Conservation (phyloP, 2,888 invertebrate genomes). For the Caenorhabditis uteleia region DNA sequence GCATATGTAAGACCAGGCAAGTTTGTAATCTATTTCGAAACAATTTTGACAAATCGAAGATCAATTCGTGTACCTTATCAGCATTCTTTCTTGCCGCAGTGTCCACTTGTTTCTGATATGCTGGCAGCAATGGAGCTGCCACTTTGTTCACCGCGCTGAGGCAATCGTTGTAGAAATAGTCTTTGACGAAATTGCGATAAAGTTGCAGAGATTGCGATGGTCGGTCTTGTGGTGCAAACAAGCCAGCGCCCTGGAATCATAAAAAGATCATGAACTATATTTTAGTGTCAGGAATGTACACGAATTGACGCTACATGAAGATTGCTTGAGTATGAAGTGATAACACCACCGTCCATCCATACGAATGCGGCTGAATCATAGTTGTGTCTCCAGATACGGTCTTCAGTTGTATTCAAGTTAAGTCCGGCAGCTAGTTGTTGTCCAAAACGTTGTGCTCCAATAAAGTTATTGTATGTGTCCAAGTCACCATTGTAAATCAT, state of each 20-base stretch:
- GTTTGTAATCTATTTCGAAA: slow-evolving; percentile 28
- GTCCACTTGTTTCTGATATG: slow-evolving; percentile 21
- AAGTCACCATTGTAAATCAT: slow-evolving; percentile 58
- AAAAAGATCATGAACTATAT: background rate
- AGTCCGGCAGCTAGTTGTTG: slow-evolving; percentile 21
- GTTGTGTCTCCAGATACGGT: slow-evolving; percentile 39
- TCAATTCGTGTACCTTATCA: slow-evolving; percentile 27
- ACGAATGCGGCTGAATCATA: slow-evolving; percentile 36
- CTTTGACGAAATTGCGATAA: slow-evolving; percentile 33
- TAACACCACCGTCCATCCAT: slow-evolving; percentile 42
- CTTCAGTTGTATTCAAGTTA: slow-evolving; percentile 24
- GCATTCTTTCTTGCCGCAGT: slow-evolving; percentile 13
- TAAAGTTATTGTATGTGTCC: slow-evolving; percentile 45
- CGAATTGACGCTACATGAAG: slow-evolving; percentile 35
- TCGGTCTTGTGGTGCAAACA: slow-evolving; percentile 37
- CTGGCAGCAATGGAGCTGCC: slow-evolving; percentile 30
- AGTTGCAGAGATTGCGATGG: slow-evolving; percentile 47
- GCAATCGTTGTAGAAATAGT: slow-evolving; percentile 36
- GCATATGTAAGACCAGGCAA: slow-evolving; percentile 49
- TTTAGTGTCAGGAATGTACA: slow-evolving; percentile 10
- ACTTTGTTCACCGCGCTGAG: slow-evolving; percentile 37
- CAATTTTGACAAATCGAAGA: background rate
- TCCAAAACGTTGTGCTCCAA: slow-evolving; percentile 53
- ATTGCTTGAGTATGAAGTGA: slow-evolving; percentile 26
- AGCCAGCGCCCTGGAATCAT: slow-evolving; percentile 42